phyloP scores from a whole-genome alignment of 2,113 vertebrate genomes.

The Paraplagusia blochii region DNA sequence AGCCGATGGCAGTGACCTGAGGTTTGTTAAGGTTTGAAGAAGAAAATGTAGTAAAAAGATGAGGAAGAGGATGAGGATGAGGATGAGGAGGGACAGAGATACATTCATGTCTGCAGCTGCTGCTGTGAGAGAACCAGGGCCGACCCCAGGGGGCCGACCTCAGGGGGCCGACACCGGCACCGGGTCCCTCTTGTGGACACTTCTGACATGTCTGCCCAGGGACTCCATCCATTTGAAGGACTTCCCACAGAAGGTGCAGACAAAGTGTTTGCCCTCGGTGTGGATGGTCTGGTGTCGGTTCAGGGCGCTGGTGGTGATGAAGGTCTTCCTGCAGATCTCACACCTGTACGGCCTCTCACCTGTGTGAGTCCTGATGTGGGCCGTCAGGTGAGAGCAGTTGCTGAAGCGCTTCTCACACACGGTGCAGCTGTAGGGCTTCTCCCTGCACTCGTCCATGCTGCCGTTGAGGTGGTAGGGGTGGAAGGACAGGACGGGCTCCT shows the following conservation, averaged over 20 bases:
- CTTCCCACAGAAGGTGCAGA: slow-evolving; percentile 59
- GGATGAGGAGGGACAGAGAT: too few species aligned
- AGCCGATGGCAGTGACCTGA: slow-evolving; percentile 1
- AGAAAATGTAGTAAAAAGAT: too few species aligned
- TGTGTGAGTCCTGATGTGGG: slow-evolving; percentile 69
- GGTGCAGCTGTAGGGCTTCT: slow-evolving; percentile 63
- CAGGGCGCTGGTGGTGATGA: slow-evolving; percentile 63
- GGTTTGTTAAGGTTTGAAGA: slow-evolving; percentile 12
- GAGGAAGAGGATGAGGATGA: too few species aligned
- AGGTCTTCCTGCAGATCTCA: slow-evolving; percentile 65
- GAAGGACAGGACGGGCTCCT: slow-evolving; percentile 45
- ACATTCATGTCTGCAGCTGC: slow-evolving; percentile 6
- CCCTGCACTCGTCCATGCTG: slow-evolving; percentile 43
- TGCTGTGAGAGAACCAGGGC: too few species aligned
- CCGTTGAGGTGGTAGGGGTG: slow-evolving; percentile 37
- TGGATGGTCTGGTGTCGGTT: slow-evolving; percentile 71
- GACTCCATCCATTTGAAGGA: slow-evolving; percentile 72
- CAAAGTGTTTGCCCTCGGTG: slow-evolving; percentile 64
- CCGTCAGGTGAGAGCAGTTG: slow-evolving; percentile 66
- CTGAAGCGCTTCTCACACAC: slow-evolving; percentile 67
- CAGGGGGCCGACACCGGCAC: too few species aligned
- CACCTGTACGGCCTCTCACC: slow-evolving; percentile 69
- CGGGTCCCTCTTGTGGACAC: slow-evolving; percentile 55
- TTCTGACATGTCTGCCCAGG: slow-evolving; percentile 58
- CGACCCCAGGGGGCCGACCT: too few species aligned